Evolutionary conservation across 2,888 invertebrate genomes (phyloP).

Genomic region (Heliconius aoede): DNA sequence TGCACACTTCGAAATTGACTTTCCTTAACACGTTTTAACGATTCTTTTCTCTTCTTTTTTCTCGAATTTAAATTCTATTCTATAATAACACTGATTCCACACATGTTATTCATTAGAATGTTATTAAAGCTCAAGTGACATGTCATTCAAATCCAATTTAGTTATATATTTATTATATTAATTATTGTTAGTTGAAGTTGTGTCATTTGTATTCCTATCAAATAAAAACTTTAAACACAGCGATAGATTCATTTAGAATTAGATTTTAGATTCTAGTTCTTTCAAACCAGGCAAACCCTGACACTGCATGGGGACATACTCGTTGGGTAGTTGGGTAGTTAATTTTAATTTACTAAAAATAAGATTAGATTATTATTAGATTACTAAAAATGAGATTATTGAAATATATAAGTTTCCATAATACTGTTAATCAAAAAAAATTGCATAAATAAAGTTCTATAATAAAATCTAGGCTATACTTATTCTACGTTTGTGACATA

Average conservation of each 20-base stretch:
- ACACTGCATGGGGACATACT: too few relatives aligned
- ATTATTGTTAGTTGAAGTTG: too few relatives aligned
- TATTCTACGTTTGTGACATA: conserved; percentile 10
- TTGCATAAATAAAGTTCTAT: neutral
- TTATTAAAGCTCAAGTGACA: neutral
- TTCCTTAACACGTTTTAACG: conserved; percentile 1
- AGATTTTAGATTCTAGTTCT: too few relatives aligned
- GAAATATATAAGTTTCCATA: neutral
- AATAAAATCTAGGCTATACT: neutral
- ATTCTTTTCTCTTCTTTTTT: neutral
- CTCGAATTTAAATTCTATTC: neutral
- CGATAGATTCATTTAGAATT: too few relatives aligned
- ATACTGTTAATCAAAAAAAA: neutral
- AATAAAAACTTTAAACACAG: too few relatives aligned
- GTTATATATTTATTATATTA: neutral
- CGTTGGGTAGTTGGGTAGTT: too few relatives aligned
- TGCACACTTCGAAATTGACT: neutral
- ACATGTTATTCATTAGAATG: neutral
- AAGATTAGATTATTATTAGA: too few relatives aligned
- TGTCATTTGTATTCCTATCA: too few relatives aligned
- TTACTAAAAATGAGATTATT: too few relatives aligned
- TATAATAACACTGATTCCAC: neutral
- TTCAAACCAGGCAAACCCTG: too few relatives aligned
- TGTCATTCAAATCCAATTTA: too few relatives aligned
- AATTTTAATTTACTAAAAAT: too few relatives aligned